These are phyloP conservation scores for Tachysurus vachellii DNA, from an alignment of 2,113 vertebrate genomes.

Conservation along the genomic window DNA sequence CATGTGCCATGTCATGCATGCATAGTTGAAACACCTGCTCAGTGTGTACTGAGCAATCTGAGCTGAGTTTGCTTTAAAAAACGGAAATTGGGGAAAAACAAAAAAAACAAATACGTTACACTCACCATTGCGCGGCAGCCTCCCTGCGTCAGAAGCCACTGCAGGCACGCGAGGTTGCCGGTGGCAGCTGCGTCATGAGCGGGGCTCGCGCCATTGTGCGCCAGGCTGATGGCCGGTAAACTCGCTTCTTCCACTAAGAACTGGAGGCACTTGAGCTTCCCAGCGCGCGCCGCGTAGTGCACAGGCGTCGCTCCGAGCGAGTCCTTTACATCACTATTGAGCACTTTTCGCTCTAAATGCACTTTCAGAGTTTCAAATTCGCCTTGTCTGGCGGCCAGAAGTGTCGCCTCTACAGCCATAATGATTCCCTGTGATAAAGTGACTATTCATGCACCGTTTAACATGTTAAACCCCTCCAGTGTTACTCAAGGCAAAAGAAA, in stretches of 20 bases:
- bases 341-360: slow-evolving; percentile 70
- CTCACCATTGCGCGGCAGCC: slow-evolving; percentile 84
- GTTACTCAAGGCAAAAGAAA: background rate
- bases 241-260: slow-evolving; percentile 86
- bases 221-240: slow-evolving; percentile 73
- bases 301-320: slow-evolving; percentile 82
- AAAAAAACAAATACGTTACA: background rate
- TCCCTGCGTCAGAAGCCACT: slow-evolving; percentile 89
- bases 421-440: slow-evolving; percentile 17
- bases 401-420: slow-evolving; percentile 79
- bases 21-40: background rate
- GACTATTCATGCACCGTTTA: slow-evolving; percentile 31
- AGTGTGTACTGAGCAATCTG: background rate
- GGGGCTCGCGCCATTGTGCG: slow-evolving; percentile 88
- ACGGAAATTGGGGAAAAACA: background rate
- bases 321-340: slow-evolving; percentile 75
- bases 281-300: slow-evolving; percentile 88
- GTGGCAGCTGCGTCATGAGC: slow-evolving; percentile 95
- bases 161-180: slow-evolving; percentile 87
- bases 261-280: slow-evolving; percentile 81
- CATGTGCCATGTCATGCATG: background rate
- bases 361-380: slow-evolving; percentile 79
- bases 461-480: background rate
- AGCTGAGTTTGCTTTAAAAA: background rate
- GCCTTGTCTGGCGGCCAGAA: slow-evolving; percentile 84